phyloP scores from a whole-genome alignment of 2,888 invertebrate genomes.

The Melieria picta region DNA sequence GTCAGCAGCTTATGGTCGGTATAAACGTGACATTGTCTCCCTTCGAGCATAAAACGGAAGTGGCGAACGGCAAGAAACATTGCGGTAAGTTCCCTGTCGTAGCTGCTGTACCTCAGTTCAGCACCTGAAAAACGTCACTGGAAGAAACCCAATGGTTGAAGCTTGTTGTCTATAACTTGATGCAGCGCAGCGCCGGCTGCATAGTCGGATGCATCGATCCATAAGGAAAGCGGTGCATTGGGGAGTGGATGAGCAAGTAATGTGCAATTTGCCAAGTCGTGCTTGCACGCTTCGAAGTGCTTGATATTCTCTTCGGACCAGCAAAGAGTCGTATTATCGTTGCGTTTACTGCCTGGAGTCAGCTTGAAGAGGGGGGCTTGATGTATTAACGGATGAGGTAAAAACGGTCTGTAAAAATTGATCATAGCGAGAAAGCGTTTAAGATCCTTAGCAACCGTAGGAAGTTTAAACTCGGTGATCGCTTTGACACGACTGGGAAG shows the following conservation, averaged over 20 bases:
- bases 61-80: slow-evolving; percentile 57
- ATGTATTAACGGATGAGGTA: slow-evolving; percentile 20
- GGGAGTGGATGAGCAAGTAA: slow-evolving; percentile 5
- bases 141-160: slow-evolving; percentile 2
- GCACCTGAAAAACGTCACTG: slow-evolving; percentile 45
- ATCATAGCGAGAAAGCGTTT: slow-evolving; percentile 31
- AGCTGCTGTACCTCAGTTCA: slow-evolving; percentile 57
- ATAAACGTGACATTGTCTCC: slow-evolving; percentile 38
- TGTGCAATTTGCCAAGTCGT: background rate
- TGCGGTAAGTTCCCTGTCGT: slow-evolving; percentile 61
- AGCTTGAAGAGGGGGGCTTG: slow-evolving; percentile 26
- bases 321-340: background rate
- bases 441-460: slow-evolving; percentile 33
- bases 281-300: slow-evolving; percentile 10
- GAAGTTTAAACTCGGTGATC: background rate
- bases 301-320: slow-evolving; percentile 43
- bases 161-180: background rate
- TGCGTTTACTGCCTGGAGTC: slow-evolving; percentile 1
- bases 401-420: slow-evolving; percentile 34
- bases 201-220: slow-evolving; percentile 53
- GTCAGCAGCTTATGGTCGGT: slow-evolving; percentile 44
- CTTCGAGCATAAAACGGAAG: slow-evolving; percentile 46
- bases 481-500: slow-evolving; percentile 2
- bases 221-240: slow-evolving; percentile 18
- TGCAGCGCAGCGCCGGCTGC: slow-evolving; percentile 36